Base-by-base conservation (phyloP, 2,888 invertebrate species). In the Drosophila siamana region DNA sequence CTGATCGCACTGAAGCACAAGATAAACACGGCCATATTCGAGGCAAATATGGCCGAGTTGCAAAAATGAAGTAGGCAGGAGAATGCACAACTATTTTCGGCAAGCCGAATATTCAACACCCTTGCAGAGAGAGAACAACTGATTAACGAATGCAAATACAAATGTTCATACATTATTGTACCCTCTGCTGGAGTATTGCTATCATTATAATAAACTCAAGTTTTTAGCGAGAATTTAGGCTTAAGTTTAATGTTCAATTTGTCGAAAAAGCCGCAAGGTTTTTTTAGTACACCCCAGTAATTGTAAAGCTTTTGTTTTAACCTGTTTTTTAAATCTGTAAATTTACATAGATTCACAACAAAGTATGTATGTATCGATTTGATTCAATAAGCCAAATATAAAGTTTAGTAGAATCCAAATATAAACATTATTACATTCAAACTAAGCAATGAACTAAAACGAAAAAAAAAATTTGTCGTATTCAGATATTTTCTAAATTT, bases 21-120 rank as follows among this genome's bases (percentile, higher is more conserved):
- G 85, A 94, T 94, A 64, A 94, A 94, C 79, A 94, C 94, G 78
- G 93, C 93, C 9, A 93, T 94, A 77, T 94, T 94, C 89, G 94
- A 94, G 79, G 94, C 94, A 0, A 94, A 94, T 89, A 94, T 94
- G 94, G 93, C 93, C 13, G 93, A 93, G 86, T 91, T 94, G 40
- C 93, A 91, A 80, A 90, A 90, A 70, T 89, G 69, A 78, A 52
- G 15, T 15, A 13, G 2, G 15, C 15, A 13, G 7, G n/a, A n/a
- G 15, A 38, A 38, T 13, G 13, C 8, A 38, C 4, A 33, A 33
- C n/a, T 33, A 11, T 38, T 3, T 38, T 38, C 36, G 36, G 7
- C 15, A 38, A 7, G 15, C 36, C 36, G 36, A 38, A 7, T 13
- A 7, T 38, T 38, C 5, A 38, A 38, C 13, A 38, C 13, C 15